phyloP scores from a whole-genome alignment of 1,140 invertebrate species.

The Caenorhabditis inopinata region DNA sequence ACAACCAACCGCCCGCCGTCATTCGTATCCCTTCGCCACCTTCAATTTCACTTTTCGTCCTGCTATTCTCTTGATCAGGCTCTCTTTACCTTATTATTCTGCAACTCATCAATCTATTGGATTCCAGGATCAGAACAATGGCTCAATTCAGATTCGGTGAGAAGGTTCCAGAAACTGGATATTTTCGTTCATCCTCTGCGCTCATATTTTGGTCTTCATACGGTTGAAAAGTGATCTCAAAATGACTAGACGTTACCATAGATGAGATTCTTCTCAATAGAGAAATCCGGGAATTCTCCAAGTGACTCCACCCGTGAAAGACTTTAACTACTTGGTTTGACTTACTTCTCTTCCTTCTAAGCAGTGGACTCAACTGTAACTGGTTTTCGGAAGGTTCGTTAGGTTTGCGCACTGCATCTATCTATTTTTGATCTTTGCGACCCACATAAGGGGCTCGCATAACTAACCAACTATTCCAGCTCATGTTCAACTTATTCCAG shows the following conservation, averaged over 20 bases:
- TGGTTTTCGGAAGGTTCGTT: conserved; percentile 15
- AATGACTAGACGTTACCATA: not conserved
- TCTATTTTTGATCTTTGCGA: not conserved
- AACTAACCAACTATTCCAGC: conserved; percentile 25
- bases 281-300: not conserved
- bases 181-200: not conserved
- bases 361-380: not conserved
- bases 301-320: not conserved
- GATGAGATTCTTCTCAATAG: not conserved
- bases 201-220: not conserved
- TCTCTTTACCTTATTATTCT: not conserved
- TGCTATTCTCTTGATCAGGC: not conserved
- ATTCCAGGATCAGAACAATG: not conserved
- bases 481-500: not conserved
- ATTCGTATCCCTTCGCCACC: not conserved
- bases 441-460: not conserved
- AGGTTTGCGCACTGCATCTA: not conserved
- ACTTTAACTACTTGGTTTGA: conserved; percentile 8
- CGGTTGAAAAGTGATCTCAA: not conserved
- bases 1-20: not conserved
- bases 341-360: not conserved
- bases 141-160: not conserved
- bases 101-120: not conserved
- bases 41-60: not conserved
- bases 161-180: conserved; percentile 1